Percentiles rank a stretch among this genome's conserved stretches.
Evolutionary conservation across 2,888 invertebrate species (phyloP).

Genomic region (Dicyrtoma fusca): DNA sequence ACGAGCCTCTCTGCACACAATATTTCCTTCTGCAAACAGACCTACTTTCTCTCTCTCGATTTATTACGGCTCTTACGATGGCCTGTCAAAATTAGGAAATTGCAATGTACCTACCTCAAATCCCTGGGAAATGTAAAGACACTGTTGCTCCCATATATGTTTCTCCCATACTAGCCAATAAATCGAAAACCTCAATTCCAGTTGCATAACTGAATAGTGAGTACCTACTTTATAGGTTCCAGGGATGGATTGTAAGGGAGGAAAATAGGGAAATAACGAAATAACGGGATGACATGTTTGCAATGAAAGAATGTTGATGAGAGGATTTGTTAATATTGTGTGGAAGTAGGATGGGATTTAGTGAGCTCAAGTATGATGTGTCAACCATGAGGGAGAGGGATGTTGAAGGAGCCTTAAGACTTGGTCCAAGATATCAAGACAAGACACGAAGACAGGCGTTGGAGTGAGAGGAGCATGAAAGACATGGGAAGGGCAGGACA

Average conservation of each 20-base stretch:
- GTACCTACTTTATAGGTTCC: too few species aligned
- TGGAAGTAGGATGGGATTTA: slow-evolving; percentile 5
- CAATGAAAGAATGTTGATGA: slow-evolving; percentile 30
- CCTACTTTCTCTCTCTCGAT: background rate
- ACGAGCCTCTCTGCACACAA: background rate
- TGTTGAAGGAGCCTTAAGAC: slow-evolving; percentile 28
- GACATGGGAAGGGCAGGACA: slow-evolving; percentile 45
- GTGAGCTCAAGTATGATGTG: slow-evolving; percentile 5
- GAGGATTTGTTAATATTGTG: slow-evolving; percentile 32
- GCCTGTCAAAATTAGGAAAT: too few species aligned
- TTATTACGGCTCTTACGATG: too few species aligned
- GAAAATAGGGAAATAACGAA: background rate
- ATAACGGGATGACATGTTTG: slow-evolving; percentile 9
- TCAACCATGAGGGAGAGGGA: background rate
- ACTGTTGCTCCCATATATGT: too few species aligned
- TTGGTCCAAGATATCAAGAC: slow-evolving; percentile 4
- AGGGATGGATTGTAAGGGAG: background rate
- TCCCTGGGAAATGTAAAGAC: too few species aligned
- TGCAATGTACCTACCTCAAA: too few species aligned
- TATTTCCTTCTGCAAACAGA: slow-evolving; percentile 3
- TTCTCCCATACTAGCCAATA: too few species aligned
- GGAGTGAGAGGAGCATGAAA: slow-evolving; percentile 4
- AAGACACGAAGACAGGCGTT: slow-evolving; percentile 3
- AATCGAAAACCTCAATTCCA: too few species aligned
- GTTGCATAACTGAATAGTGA: too few species aligned